phyloP scores from a whole-genome alignment of 2,797 vertebrate genomes.

The Sebastes reedi region DNA sequence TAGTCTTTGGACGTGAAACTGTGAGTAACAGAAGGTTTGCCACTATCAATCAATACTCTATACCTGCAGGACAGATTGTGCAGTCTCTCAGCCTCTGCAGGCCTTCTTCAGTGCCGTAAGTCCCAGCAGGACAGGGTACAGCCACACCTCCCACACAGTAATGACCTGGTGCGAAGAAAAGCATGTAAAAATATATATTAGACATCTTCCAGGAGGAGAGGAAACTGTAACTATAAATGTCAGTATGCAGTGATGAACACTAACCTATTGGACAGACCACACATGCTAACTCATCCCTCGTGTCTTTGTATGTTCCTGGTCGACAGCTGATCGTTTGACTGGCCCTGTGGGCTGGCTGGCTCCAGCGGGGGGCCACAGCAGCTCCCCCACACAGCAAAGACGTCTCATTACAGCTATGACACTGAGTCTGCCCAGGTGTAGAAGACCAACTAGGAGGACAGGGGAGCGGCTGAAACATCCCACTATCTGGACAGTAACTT shows the following conservation, averaged over 20 bases:
- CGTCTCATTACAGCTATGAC: slow-evolving; percentile 75
- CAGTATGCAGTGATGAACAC: slow-evolving; percentile 13
- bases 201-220: background rate
- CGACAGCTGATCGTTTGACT: slow-evolving; percentile 69
- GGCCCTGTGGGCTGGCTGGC: slow-evolving; percentile 59
- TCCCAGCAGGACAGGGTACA: slow-evolving; percentile 82
- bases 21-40: background rate
- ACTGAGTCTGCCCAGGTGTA: slow-evolving; percentile 71
- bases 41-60: background rate
- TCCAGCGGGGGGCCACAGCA: slow-evolving; percentile 52
- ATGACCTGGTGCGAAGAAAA: slow-evolving; percentile 74
- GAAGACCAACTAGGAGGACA: slow-evolving; percentile 77
- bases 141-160: slow-evolving; percentile 80
- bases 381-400: slow-evolving; percentile 55
- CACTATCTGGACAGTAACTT: slow-evolving; percentile 79
- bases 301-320: slow-evolving; percentile 76
- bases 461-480: slow-evolving; percentile 73
- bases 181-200: background rate
- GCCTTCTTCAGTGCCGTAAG: slow-evolving; percentile 80
- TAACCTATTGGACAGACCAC: slow-evolving; percentile 78
- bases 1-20: background rate
- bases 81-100: slow-evolving; percentile 75
- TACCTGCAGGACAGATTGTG: slow-evolving; percentile 84
- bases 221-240: background rate
- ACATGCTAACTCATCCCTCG: slow-evolving; percentile 65